Base-by-base conservation (phyloP, 2,888 invertebrate genomes). In the Palloptera scutellata region DNA sequence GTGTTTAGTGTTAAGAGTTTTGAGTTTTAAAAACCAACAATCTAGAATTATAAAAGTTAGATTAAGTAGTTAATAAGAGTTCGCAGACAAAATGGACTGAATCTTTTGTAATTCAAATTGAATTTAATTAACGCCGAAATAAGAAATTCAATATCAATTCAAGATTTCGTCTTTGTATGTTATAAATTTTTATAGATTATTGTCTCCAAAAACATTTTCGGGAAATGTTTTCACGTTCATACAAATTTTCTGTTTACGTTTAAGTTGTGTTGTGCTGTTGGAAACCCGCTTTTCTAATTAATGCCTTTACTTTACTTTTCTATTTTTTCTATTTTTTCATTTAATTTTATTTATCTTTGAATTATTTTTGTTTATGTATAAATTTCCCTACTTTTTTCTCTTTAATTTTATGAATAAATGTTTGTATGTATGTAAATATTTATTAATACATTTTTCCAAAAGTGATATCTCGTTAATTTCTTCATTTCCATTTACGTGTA, bases 191-290 rank as follows among this genome's bases (percentile, higher is more conserved):
- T 66, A 70, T 75, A 74, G 73, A 77, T 80, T 80, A 80, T 80
- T 80, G 80, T 80, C 80, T 76, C 78, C 74, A 75, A 77, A 76
- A 76, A 74, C 75, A 73, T 70, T 67, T 60, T 40, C 45, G 63
- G 45, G 6, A 60, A 48, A 20, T 70, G 20, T 54, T 61, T 67
- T 58, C 40, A 6, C n/a, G 5, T 57, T 20, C 53, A 30, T 53
- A n/a, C 42, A 51, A 57, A 20, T 65, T 67, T 40, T 59, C 45
- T 58, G 61, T 66, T 58, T 53, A 1, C 20, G 55, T 41, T 3
- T 60, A 51, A 45, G 43, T 59, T 48, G 62, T 61, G 60, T 64
- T 42, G 67, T 73, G n/a, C 72, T 71, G 68, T 70, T 72, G 69
- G 73, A 77, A 77, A 77, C 77, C 77, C 75, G 73, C 74, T 74